A percentile compares a stretch with the other conserved stretches of the same genome.
phyloP scores from a whole-genome alignment of 2,113 vertebrate species.

The Urocolius indicus region DNA sequence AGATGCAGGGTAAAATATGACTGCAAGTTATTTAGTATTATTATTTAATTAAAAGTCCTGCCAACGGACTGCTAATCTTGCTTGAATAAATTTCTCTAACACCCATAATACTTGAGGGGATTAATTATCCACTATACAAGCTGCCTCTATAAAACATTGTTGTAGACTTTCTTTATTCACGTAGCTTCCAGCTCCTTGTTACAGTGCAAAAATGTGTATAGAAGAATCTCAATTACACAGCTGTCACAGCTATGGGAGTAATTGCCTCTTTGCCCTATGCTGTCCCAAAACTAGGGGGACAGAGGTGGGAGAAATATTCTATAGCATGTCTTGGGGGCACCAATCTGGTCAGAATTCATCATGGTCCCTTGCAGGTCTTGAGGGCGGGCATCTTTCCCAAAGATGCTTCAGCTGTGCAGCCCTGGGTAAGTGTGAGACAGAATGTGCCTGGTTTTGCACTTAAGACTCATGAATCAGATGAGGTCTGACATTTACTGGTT shows the following conservation, averaged over 20 bases:
- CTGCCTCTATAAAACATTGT: background rate
- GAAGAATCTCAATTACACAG: background rate
- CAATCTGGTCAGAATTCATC: background rate
- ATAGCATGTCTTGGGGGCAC: background rate
- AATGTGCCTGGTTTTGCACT: background rate
- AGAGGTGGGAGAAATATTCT: background rate
- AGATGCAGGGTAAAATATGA: background rate
- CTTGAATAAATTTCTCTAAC: constrained; percentile 12
- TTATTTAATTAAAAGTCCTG: constrained; percentile 34
- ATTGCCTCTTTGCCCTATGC: background rate
- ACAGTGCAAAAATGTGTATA: background rate
- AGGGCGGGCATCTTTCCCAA: background rate
- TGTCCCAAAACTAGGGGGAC: fast-evolving
- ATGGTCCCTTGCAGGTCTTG: background rate
- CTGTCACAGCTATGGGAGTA: background rate
- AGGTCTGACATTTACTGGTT: background rate
- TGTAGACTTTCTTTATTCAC: background rate
- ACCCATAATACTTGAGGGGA: background rate
- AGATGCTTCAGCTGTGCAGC: background rate
- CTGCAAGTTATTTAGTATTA: background rate
- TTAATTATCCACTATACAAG: background rate
- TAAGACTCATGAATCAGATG: background rate
- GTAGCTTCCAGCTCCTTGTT: background rate
- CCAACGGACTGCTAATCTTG: background rate
- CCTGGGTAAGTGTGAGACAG: background rate